Percentiles rank a stretch among this genome's conserved stretches.
Conservation (phyloP, 2,797 vertebrate species). For the Chelmon rostratus region DNA sequence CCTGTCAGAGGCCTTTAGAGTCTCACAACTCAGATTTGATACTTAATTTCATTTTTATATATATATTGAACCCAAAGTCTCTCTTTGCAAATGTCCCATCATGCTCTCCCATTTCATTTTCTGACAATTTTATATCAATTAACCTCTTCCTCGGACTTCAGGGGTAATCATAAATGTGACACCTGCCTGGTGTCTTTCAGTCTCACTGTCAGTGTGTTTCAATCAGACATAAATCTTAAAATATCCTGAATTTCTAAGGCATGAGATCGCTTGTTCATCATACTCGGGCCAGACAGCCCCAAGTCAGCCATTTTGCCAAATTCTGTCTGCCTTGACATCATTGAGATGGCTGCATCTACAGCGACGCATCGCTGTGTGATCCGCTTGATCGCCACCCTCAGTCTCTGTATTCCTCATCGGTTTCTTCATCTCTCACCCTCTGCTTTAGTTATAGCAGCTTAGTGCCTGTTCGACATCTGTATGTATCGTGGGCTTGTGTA, state of each 20-base stretch:
- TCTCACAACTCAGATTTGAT: slow-evolving; percentile 31
- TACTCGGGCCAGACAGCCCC: neutral
- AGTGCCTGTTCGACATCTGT: slow-evolving; percentile 36
- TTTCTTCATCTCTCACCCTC: slow-evolving; percentile 25
- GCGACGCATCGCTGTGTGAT: slow-evolving; percentile 2
- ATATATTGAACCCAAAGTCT: neutral
- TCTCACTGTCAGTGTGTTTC: neutral
- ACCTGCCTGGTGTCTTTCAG: neutral
- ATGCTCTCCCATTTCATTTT: slow-evolving; percentile 32
- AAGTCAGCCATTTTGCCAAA: slow-evolving; percentile 28
- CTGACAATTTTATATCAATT: slow-evolving; percentile 3
- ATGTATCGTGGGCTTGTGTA: slow-evolving; percentile 41
- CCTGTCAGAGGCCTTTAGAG: slow-evolving; percentile 51
- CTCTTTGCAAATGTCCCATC: slow-evolving; percentile 19
- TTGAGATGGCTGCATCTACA: slow-evolving; percentile 19
- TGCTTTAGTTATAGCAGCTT: neutral
- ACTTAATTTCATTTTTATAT: slow-evolving; percentile 49
- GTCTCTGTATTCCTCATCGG: slow-evolving; percentile 28
- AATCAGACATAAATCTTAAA: slow-evolving; percentile 7
- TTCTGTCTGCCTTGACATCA: neutral
- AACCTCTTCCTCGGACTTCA: neutral
- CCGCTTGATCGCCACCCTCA: slow-evolving; percentile 1
- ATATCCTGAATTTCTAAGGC: neutral
- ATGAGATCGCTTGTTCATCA: neutral
- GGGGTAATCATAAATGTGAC: slow-evolving; percentile 12